phyloP scores from a whole-genome alignment of 53 echinoderm and acorn worm species.

The Patiria pectinifera region DNA sequence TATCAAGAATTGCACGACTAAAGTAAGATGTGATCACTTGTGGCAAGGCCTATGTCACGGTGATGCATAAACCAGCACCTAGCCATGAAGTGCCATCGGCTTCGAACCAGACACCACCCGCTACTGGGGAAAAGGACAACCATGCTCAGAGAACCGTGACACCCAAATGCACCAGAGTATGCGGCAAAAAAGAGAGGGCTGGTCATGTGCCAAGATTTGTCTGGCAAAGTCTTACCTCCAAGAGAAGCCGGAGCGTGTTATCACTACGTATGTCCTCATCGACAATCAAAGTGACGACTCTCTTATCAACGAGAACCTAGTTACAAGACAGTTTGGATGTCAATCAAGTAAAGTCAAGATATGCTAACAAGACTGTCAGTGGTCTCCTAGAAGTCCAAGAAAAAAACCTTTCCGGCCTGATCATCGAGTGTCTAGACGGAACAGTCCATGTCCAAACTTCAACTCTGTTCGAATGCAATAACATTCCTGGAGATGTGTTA shows the following conservation, averaged over 20 bases:
- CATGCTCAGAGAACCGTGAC: conserved; percentile 34
- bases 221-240: conserved; percentile 65
- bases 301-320: conserved; percentile 6
- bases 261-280: conserved; percentile 64
- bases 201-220: conserved; percentile 80
- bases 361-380: conserved; percentile 42
- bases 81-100: conserved; percentile 41
- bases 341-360: conserved; percentile 45
- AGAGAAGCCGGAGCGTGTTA: conserved; percentile 54
- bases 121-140: conserved; percentile 7
- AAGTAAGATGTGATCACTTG: conserved; percentile 66
- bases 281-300: conserved; percentile 67
- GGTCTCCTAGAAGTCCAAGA: conserved; percentile 62
- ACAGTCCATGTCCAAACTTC: conserved; percentile 41
- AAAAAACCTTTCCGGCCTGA: conserved; percentile 66
- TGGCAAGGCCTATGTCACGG: conserved; percentile 48
- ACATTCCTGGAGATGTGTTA: conserved; percentile 42
- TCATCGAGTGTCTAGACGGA: conserved; percentile 64
- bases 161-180: conserved; percentile 73
- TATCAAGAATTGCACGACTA: conserved; percentile 67
- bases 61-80: conserved; percentile 58
- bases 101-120: conserved; percentile 22
- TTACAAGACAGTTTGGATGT: conserved; percentile 1
- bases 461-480: conserved; percentile 9
- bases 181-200: conserved; percentile 58